Evolutionary conservation across 2,888 invertebrate genomes (phyloP).

Genomic region (Sthenelais limicola): DNA sequence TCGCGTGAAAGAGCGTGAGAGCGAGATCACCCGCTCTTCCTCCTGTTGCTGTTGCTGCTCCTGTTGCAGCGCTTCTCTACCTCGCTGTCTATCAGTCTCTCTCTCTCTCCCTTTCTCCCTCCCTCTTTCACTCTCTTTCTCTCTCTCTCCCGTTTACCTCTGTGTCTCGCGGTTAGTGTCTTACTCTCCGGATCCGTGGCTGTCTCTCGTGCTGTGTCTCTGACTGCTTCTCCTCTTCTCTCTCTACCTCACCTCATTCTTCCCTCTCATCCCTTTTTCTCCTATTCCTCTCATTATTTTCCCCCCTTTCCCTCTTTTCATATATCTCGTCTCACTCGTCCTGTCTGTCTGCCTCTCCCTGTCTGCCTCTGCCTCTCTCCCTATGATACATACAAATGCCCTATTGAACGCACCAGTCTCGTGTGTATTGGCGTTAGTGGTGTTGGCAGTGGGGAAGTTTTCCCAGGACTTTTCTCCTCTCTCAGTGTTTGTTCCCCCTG

Average conservation of each 20-base stretch:
- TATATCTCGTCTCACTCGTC: too few species aligned
- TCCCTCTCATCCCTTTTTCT: not conserved
- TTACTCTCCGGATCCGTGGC: not conserved
- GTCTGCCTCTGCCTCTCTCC: not conserved
- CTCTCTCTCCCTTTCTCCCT: not conserved
- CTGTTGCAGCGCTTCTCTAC: too few species aligned
- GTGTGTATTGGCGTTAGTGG: not conserved
- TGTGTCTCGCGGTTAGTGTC: not conserved
- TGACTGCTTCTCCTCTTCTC: not conserved
- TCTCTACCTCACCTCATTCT: not conserved
- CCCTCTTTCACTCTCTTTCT: not conserved
- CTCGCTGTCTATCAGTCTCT: not conserved
- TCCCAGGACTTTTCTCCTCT: too few species aligned
- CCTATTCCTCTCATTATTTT: not conserved
- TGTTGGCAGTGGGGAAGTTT: not conserved
- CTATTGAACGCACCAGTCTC: not conserved
- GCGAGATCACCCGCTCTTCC: too few species aligned
- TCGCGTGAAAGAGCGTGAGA: too few species aligned
- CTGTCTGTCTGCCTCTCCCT: not conserved
- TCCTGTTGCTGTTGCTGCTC: too few species aligned
- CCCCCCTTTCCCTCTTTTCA: not conserved
- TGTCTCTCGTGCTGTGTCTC: not conserved
- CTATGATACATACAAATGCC: not conserved
- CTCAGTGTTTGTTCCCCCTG: not conserved
- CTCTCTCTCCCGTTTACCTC: not conserved